A percentile compares a stretch with the other conserved stretches of the same genome.
phyloP scores from a whole-genome alignment of 2,888 invertebrate genomes.

The Ditula angustiorana region DNA sequence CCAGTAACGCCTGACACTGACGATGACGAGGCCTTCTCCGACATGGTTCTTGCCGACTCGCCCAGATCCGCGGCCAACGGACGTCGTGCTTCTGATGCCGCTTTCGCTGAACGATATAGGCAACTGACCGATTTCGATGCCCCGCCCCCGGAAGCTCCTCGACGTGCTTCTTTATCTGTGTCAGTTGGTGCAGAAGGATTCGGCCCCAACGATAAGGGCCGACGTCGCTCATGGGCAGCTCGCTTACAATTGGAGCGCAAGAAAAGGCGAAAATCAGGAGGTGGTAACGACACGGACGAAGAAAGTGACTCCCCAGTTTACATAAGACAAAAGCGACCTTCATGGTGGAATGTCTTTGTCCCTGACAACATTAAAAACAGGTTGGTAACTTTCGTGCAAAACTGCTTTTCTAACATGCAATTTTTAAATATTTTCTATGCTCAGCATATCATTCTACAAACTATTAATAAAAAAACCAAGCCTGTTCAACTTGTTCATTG shows the following conservation, averaged over 20 bases:
- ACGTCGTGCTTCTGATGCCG: conserved; percentile 77
- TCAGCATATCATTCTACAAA: too few species aligned
- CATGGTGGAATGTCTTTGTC: conserved; percentile 96
- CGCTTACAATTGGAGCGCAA: conserved; percentile 82
- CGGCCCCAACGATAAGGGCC: conserved; percentile 79
- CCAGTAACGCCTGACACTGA: conserved; percentile 68
- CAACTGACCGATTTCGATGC: conserved; percentile 77
- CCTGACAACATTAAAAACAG: conserved; percentile 90
- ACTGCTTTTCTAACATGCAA: background rate
- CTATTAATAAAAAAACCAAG: too few species aligned
- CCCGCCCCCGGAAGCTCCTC: conserved; percentile 73
- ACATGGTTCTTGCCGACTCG: conserved; percentile 58
- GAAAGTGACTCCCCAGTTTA: conserved; percentile 76
- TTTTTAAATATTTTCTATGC: background rate
- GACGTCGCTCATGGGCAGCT: conserved; percentile 88
- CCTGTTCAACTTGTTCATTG: too few species aligned
- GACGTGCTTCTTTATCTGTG: conserved; percentile 77
- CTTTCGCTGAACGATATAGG: conserved; percentile 78
- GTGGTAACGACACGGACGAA: conserved; percentile 75
- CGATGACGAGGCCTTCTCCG: conserved; percentile 74
- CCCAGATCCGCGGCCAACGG: conserved; percentile 68
- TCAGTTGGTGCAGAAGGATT: conserved; percentile 67
- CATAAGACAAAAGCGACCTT: conserved; percentile 90
- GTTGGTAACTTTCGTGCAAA: conserved; percentile 62
- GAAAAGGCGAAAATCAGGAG: conserved; percentile 83